These are phyloP conservation scores for Strix aluco DNA, from an alignment of 2,113 vertebrate genomes.

Conservation along the genomic window DNA sequence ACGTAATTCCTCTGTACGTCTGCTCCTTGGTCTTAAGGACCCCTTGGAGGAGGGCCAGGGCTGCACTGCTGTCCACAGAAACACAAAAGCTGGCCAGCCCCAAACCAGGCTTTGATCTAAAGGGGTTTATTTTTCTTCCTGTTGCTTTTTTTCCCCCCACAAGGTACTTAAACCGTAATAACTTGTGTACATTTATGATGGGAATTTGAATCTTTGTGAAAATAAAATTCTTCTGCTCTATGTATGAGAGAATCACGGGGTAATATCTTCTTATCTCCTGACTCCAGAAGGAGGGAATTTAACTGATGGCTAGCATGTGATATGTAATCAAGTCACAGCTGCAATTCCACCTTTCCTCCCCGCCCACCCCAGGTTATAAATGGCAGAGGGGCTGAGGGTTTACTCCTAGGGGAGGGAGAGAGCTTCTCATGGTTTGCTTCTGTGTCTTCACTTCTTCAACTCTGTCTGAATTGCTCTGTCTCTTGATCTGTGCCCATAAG, in stretches of 20 bases:
- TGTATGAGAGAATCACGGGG: not conserved
- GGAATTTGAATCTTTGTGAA: not conserved
- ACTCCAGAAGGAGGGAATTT: not conserved
- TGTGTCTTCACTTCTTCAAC: not conserved
- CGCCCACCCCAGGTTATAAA: not conserved
- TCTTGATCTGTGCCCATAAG: not conserved
- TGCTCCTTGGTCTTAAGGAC: not conserved
- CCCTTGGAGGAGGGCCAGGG: not conserved
- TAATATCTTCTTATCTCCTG: not conserved
- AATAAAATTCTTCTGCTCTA: not conserved
- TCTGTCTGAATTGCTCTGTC: not conserved
- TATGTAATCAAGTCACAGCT: not conserved
- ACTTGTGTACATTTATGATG: not conserved
- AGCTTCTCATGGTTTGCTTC: fast-evolving
- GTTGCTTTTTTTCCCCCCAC: no score
- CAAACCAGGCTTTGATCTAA: not conserved
- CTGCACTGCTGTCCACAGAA: not conserved
- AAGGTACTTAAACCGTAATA: not conserved
- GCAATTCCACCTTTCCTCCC: not conserved
- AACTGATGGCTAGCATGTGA: not conserved
- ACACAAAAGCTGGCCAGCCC: not conserved
- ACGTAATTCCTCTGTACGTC: not conserved
- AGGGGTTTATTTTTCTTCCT: not conserved
- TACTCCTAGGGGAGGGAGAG: no score
- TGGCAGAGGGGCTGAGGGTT: not conserved